phyloP scores from a whole-genome alignment of 2,888 invertebrate genomes.

The Gymnoscelis rufifasciata region DNA sequence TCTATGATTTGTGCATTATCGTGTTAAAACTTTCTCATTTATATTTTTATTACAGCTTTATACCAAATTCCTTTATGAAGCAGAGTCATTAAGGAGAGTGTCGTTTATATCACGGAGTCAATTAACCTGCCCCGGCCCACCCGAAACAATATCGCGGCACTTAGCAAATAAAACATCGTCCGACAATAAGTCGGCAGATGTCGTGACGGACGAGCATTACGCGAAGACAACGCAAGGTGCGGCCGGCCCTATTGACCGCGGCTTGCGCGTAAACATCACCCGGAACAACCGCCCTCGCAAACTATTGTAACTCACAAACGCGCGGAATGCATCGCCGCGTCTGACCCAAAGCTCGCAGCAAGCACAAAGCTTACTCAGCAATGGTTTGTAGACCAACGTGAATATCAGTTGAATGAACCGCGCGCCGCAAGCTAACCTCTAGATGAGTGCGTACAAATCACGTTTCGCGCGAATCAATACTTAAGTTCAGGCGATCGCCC shows the following conservation, averaged over 20 bases:
- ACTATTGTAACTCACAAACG: constrained; percentile 31
- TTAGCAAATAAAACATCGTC: constrained; percentile 71
- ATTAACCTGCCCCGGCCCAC: constrained; percentile 50
- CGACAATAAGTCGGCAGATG: constrained; percentile 66
- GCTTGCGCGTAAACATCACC: constrained; percentile 71
- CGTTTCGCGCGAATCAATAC: constrained; percentile 80
- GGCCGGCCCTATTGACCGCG: constrained; percentile 73
- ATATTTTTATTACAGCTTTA: constrained; percentile 4
- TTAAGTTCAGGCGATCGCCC: constrained; percentile 78
- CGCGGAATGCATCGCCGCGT: constrained; percentile 16
- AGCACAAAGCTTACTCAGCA: constrained; percentile 25
- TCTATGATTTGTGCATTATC: constrained; percentile 27
- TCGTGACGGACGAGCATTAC: constrained; percentile 71
- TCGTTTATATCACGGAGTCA: constrained; percentile 63
- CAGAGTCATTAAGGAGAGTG: constrained; percentile 37
- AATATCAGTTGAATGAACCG: constrained; percentile 43
- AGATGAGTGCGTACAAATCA: constrained; percentile 80
- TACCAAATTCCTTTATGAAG: constrained; percentile 18
- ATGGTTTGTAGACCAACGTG: constrained; percentile 32
- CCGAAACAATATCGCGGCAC: constrained; percentile 57
- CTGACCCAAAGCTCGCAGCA: not conserved
- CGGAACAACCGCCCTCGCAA: constrained; percentile 32
- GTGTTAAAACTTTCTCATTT: constrained; percentile 19
- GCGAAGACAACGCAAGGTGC: constrained; percentile 70
- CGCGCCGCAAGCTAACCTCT: constrained; percentile 66